Evolutionary conservation across 1,140 invertebrate genomes (phyloP).

Genomic region (Magallana angulata): DNA sequence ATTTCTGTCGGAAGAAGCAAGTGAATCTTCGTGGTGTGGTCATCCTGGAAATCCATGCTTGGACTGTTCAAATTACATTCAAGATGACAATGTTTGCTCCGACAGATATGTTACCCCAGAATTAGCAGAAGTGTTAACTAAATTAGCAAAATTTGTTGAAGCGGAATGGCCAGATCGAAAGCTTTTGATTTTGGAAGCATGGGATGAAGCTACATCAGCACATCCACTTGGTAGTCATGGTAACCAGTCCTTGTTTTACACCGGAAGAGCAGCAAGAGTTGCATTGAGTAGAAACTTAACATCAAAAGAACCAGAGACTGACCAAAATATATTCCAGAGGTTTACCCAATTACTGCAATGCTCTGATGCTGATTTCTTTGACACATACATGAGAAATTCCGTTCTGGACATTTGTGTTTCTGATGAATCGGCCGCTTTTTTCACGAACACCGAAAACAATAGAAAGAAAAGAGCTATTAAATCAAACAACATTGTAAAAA

Average conservation of each 20-base stretch:
- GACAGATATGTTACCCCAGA: conserved; percentile 53
- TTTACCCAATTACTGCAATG: conserved; percentile 11
- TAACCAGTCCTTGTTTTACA: conserved; percentile 43
- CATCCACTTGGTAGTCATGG: conserved; percentile 48
- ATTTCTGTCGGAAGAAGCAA: conserved; percentile 41
- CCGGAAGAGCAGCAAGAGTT: conserved; percentile 45
- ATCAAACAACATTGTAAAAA: conserved; percentile 14
- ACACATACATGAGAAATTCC: not conserved
- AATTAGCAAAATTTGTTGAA: conserved; percentile 45
- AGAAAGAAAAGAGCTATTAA: conserved; percentile 23
- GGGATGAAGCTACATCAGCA: conserved; percentile 54
- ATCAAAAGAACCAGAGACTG: not conserved
- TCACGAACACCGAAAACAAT: not conserved
- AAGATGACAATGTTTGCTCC: conserved; percentile 41
- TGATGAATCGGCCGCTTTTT: not conserved
- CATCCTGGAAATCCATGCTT: not conserved
- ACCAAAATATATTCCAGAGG: not conserved
- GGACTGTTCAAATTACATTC: conserved; percentile 2
- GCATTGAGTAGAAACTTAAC: conserved; percentile 12
- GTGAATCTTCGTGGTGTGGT: conserved; percentile 34
- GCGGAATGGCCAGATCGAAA: conserved; percentile 57
- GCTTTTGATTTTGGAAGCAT: conserved; percentile 52
- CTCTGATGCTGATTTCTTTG: not conserved
- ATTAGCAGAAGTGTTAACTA: conserved; percentile 44
- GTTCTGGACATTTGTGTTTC: conserved; percentile 6